Base-by-base conservation (phyloP, 1,140 invertebrate genomes). In the Amyelois transitella region DNA sequence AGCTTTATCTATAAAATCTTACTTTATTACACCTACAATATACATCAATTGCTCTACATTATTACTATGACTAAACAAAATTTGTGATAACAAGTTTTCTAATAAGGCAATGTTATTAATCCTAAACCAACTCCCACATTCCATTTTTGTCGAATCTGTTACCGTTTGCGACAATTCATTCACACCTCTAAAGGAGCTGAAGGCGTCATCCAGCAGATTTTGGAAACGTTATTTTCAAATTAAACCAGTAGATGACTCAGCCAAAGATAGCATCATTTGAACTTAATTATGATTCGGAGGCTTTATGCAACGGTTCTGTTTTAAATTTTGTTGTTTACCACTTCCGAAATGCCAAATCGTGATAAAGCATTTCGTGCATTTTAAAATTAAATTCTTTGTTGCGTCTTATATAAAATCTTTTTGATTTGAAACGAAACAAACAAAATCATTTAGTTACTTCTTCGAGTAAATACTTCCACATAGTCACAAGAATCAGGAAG, bases 121-220 rank as follows among this genome's bases (percentile, higher is more conserved):
- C 19, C 21, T 18, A 51, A 51, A 51, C 54, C 54, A 47, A 56
- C 54, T 18, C 48, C 51, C n/a, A 38, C 12, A 28, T 14, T 38
- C 32, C 66, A 63, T 72, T 77, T 69, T 66, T 69, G 74, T 67
- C 53, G 53, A 54, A 70, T 63, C 74, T 57, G 62, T 70, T 72
- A 51, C 49, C 52, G 50, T 66, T 47, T 56, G 60, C 62, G 65
- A 55, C 70, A 64, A 70, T 64, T 69, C 49, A 53, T 60, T 58
- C 12, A 28, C 58, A 63, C 59, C 52, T 61, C 64, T 60, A 53
- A 55, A 53, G n/a, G 17, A 14, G n/a, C 12, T 14, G 32, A 14
- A 14, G 32, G 6, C 32, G 32, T 38, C 32, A 38, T 14, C 32
- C 32, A 14, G 32, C n/a, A 38, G 2, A 38, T 38, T 38, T 38